A percentile compares a stretch with the other conserved stretches of the same genome.
Evolutionary conservation across 1,140 invertebrate genomes (phyloP).

Genomic region (Oreohelix idahoensis): DNA sequence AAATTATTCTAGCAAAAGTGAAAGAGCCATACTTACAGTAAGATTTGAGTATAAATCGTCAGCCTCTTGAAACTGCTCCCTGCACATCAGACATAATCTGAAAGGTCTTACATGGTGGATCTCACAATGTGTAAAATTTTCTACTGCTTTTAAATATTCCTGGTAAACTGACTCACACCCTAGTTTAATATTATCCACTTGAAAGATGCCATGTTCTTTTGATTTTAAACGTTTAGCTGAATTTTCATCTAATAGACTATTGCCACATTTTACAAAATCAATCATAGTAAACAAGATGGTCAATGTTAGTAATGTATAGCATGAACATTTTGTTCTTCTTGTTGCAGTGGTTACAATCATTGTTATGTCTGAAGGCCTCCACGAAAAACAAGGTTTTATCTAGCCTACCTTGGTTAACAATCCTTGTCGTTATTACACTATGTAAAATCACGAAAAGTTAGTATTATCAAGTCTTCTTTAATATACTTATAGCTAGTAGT

Average conservation of each 20-base stretch:
- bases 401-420: too few relatives aligned
- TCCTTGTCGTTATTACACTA: too few relatives aligned
- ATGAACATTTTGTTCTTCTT: neutral
- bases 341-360: neutral
- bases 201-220: neutral
- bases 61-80: neutral
- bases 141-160: neutral
- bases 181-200: neutral
- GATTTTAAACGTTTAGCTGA: neutral
- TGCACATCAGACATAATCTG: neutral
- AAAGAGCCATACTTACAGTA: neutral
- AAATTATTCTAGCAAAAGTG: neutral
- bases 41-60: neutral
- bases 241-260: neutral
- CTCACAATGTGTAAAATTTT: slow-evolving; percentile 19
- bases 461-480: too few relatives aligned
- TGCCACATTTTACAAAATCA: neutral
- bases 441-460: too few relatives aligned
- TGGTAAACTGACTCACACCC: neutral
- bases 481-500: too few relatives aligned
- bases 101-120: slow-evolving; percentile 1
- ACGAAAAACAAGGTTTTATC: too few relatives aligned
- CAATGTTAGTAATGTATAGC: neutral
- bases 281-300: neutral
- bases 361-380: too few relatives aligned